phyloP scores from a whole-genome alignment of 1,140 invertebrate species.

The Pinna nobilis region DNA sequence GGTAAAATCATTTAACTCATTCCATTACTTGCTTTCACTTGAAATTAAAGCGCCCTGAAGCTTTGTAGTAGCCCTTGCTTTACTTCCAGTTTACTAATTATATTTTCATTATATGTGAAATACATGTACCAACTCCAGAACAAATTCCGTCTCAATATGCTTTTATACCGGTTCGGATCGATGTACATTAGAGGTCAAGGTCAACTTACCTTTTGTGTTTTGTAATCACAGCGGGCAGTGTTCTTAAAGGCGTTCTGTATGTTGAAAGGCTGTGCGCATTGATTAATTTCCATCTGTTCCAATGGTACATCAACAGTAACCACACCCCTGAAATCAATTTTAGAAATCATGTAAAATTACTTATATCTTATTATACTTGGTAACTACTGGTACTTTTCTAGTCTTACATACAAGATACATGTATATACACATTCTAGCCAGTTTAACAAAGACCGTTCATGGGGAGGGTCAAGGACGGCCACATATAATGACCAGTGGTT shows the following conservation, averaged over 20 bases:
- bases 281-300: conserved; percentile 92
- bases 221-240: conserved; percentile 93
- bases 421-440: not conserved
- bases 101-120: too few relatives aligned
- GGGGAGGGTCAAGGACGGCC: too few relatives aligned
- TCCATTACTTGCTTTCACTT: too few relatives aligned
- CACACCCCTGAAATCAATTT: conserved; percentile 84
- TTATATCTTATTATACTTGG: not conserved
- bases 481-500: too few relatives aligned
- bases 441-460: not conserved
- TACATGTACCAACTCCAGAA: too few relatives aligned
- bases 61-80: too few relatives aligned
- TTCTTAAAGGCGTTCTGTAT: conserved; percentile 94
- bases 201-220: conserved; percentile 91
- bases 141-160: too few relatives aligned
- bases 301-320: conserved; percentile 94
- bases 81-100: too few relatives aligned
- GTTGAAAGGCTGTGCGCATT: conserved; percentile 90
- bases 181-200: not conserved
- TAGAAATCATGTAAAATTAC: not conserved
- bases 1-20: too few relatives aligned
- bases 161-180: too few relatives aligned
- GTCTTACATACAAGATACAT: not conserved
- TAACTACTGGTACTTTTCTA: not conserved
- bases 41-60: too few relatives aligned